Percentiles rank a stretch among this genome's conserved stretches.
Conservation (phyloP, 92 coral and sea anemone species). For the Umimayanthus kanabou region DNA sequence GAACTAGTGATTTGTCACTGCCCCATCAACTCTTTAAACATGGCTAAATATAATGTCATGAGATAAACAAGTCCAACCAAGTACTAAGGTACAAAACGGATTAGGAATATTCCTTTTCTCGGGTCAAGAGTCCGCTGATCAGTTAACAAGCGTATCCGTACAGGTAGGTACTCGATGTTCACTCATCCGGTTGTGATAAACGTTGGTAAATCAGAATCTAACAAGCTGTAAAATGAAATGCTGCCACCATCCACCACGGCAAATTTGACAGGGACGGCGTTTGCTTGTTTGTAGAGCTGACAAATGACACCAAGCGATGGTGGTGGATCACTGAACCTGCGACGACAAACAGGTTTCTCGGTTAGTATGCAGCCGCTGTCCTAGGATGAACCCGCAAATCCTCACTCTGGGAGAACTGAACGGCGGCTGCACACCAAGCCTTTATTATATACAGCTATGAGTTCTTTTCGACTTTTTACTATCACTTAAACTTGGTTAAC, state of each 20-base stretch:
- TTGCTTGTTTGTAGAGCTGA: constrained; percentile 57
- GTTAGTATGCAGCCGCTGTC: too few relatives aligned
- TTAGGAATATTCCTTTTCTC: background rate
- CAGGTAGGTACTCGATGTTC: background rate
- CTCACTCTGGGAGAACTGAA: too few relatives aligned
- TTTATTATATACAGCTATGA: too few relatives aligned
- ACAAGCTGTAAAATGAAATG: constrained; percentile 78
- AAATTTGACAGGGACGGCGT: constrained; percentile 83
- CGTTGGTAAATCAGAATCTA: constrained; percentile 83
- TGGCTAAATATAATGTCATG: too few relatives aligned
- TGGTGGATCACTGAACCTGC: constrained; percentile 79
- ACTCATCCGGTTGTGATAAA: constrained; percentile 43
- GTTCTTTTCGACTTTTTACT: too few relatives aligned
- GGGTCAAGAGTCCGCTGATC: background rate
- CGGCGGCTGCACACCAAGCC: too few relatives aligned
- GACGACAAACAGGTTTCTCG: background rate
- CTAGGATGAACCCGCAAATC: too few relatives aligned
- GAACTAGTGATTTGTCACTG: too few relatives aligned
- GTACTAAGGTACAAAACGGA: background rate
- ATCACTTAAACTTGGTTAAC: too few relatives aligned
- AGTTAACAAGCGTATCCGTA: background rate
- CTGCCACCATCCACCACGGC: constrained; percentile 84
- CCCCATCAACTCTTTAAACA: too few relatives aligned
- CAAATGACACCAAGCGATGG: constrained; percentile 76
- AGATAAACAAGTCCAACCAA: background rate